Evolutionary conservation across 1,140 invertebrate species (phyloP).

Genomic region (Metaphire vulgaris): DNA sequence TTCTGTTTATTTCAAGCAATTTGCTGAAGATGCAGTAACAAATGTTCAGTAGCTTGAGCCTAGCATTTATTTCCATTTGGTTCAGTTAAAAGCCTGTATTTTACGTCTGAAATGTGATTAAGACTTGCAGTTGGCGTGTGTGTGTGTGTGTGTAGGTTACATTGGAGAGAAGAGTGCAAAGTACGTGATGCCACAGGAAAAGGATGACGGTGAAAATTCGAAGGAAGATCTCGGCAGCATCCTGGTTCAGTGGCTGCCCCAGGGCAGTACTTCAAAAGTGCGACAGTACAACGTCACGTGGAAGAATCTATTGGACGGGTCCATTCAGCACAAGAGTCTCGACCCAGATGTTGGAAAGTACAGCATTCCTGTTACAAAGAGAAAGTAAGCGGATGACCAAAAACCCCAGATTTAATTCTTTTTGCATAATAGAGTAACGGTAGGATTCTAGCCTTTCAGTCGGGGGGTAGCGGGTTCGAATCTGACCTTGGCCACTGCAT

Average conservation of each 20-base stretch:
- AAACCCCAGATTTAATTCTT: no score
- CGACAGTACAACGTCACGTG: slow-evolving; percentile 49
- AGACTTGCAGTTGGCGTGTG: no score
- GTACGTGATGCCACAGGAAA: background rate
- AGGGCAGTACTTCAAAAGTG: slow-evolving; percentile 37
- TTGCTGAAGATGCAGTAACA: no score
- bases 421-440: no score
- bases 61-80: no score
- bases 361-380: slow-evolving; percentile 42
- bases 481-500: no score
- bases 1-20: no score
- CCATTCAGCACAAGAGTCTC: slow-evolving; percentile 45
- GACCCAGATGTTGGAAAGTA: slow-evolving; percentile 38
- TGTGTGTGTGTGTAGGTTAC: background rate
- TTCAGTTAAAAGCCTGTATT: no score
- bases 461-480: no score
- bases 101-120: no score
- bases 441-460: no score
- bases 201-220: background rate
- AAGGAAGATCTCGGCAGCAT: slow-evolving; percentile 36
- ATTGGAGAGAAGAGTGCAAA: slow-evolving; percentile 22
- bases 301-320: slow-evolving; percentile 42
- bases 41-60: no score
- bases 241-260: slow-evolving; percentile 40
- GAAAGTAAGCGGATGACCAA: slow-evolving; percentile 47